Evolutionary conservation across 2,888 invertebrate genomes (phyloP).

Genomic region (Syrista parreyssii): DNA sequence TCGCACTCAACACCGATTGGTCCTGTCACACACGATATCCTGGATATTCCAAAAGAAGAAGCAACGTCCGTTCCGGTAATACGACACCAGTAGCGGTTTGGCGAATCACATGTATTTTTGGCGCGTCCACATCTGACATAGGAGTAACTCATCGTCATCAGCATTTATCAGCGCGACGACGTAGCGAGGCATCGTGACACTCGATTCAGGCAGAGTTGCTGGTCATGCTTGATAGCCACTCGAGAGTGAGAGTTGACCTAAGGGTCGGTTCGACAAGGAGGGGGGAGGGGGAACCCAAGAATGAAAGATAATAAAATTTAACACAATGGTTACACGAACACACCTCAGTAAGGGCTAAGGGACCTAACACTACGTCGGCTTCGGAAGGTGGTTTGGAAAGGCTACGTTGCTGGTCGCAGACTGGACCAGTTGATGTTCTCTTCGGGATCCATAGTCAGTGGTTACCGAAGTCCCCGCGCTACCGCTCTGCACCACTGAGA

Average conservation of each 20-base stretch:
- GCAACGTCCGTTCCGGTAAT: constrained; percentile 37
- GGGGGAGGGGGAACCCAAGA: constrained; percentile 5
- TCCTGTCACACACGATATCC: not conserved
- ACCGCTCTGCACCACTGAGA: constrained; percentile 29
- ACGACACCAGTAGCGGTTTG: constrained; percentile 42
- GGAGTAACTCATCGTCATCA: constrained; percentile 15
- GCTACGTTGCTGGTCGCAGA: constrained; percentile 51
- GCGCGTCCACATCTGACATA: constrained; percentile 30
- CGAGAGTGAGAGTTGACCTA: not conserved
- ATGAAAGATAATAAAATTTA: not conserved
- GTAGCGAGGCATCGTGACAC: not conserved
- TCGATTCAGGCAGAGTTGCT: too few relatives aligned
- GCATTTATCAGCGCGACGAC: constrained; percentile 19
- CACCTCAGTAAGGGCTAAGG: constrained; percentile 30
- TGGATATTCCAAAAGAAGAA: not conserved
- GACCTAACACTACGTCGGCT: constrained; percentile 23
- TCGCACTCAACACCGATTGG: too few relatives aligned
- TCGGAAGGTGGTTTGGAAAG: constrained; percentile 39
- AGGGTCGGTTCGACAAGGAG: constrained; percentile 16
- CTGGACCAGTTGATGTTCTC: constrained; percentile 49
- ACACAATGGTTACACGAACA: constrained; percentile 15
- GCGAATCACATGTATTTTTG: constrained; percentile 52
- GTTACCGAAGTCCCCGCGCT: constrained; percentile 47
- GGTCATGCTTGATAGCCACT: too few relatives aligned
- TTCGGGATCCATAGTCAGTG: constrained; percentile 47